Percentiles rank a stretch among this genome's conserved stretches.
These are phyloP conservation scores for Lobophora halterata DNA, from an alignment of 2,888 invertebrate genomes.

Conservation along the genomic window DNA sequence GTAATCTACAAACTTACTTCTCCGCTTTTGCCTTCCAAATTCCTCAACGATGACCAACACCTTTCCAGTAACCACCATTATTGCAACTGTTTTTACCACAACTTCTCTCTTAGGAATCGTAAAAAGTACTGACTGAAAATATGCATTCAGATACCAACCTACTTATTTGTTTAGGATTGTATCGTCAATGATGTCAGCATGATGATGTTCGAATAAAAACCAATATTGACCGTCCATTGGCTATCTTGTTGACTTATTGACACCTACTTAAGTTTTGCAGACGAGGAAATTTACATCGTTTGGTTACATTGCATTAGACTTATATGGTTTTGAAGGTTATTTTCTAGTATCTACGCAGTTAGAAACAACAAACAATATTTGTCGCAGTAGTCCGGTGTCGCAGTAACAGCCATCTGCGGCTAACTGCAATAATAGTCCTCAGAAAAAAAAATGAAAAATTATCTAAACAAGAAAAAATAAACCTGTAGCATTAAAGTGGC, in stretches of 20 bases:
- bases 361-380: no score
- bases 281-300: slow-evolving; percentile 16
- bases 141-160: slow-evolving; percentile 29
- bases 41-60: slow-evolving; percentile 44
- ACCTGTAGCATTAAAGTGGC: no score
- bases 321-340: background rate
- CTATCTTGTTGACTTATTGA: slow-evolving; percentile 32
- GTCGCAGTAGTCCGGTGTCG: no score
- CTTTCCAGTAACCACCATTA: slow-evolving; percentile 46
- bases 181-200: slow-evolving; percentile 55
- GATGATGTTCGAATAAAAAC: slow-evolving; percentile 37
- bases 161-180: slow-evolving; percentile 43
- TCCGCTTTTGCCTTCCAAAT: slow-evolving; percentile 37
- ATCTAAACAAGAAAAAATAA: no score
- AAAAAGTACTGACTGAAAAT: slow-evolving; percentile 16
- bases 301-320: slow-evolving; percentile 1
- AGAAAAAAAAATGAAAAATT: no score
- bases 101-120: slow-evolving; percentile 2
- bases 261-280: slow-evolving; percentile 21
- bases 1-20: slow-evolving; percentile 45
- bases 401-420: no score
- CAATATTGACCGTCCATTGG: slow-evolving; percentile 29
- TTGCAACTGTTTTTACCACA: slow-evolving; percentile 11
- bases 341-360: no score
- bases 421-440: no score